Evolutionary conservation across 1,140 invertebrate genomes (phyloP).

Genomic region (Cyclargus thomasi): DNA sequence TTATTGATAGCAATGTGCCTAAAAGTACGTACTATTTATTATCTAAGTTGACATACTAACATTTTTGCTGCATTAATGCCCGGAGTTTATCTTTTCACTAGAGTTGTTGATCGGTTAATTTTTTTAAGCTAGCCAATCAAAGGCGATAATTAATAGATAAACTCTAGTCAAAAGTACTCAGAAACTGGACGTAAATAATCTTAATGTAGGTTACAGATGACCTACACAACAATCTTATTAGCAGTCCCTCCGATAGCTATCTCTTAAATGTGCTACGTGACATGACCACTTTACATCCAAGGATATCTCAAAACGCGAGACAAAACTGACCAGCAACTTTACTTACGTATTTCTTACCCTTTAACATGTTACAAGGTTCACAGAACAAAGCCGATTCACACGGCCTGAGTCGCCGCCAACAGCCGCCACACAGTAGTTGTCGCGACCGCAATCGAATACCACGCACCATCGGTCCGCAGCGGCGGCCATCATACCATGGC

Average conservation of each 20-base stretch:
- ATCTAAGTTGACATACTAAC: no score
- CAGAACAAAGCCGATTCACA: constrained; percentile 59
- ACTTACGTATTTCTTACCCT: constrained; percentile 25
- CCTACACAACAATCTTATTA: background rate
- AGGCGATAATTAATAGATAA: no score
- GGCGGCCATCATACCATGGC: constrained; percentile 43
- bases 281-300: constrained; percentile 8
- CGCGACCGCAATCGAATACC: constrained; percentile 51
- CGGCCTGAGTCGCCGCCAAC: constrained; percentile 38
- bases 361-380: constrained; percentile 31
- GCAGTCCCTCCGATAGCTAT: background rate
- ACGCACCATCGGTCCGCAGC: constrained; percentile 56
- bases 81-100: no score
- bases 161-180: no score
- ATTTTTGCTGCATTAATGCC: no score
- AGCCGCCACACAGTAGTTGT: constrained; percentile 47
- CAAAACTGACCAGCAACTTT: constrained; percentile 11
- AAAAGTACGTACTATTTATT: no score
- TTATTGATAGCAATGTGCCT: no score
- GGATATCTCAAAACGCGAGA: background rate
- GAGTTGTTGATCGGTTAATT: no score
- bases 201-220: background rate
- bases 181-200: no score
- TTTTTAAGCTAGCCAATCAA: no score
- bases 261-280: background rate